A percentile compares a stretch with the other conserved stretches of the same genome.
Conservation (phyloP, 2,888 invertebrate species). For the Acheta domesticus region DNA sequence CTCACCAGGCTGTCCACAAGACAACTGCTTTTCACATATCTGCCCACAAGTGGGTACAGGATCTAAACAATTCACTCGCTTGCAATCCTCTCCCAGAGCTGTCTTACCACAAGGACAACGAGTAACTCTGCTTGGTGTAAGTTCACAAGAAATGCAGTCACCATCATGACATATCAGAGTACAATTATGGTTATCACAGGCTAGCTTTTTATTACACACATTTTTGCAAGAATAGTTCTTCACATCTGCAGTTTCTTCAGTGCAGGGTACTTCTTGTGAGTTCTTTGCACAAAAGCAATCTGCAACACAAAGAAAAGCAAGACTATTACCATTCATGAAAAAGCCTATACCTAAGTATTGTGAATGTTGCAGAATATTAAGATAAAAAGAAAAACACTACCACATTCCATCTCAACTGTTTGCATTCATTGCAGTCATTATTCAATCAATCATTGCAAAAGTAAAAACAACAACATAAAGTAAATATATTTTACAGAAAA, state of each 20-base stretch:
- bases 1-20: conserved; percentile 49
- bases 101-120: conserved; percentile 77
- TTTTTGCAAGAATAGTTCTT: conserved; percentile 60
- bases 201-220: conserved; percentile 57
- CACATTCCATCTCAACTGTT: no score
- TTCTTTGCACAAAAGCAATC: conserved; percentile 70
- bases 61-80: conserved; percentile 70
- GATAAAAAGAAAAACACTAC: no score
- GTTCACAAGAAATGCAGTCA: conserved; percentile 61
- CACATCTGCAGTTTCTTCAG: conserved; percentile 51
- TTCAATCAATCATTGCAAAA: no score
- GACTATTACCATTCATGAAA: no score
- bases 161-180: conserved; percentile 64
- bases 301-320: conserved; percentile 41
- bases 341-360: no score
- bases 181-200: conserved; percentile 71
- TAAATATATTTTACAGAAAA: no score
- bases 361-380: no score
- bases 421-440: no score
- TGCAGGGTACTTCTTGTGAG: conserved; percentile 60
- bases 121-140: conserved; percentile 59
- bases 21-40: conserved; percentile 49
- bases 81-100: conserved; percentile 49
- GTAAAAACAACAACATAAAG: no score
- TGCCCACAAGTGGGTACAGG: conserved; percentile 77